These are phyloP conservation scores for Trichopria drosophilae DNA, from an alignment of 2,888 invertebrate species.

Conservation along the genomic window DNA sequence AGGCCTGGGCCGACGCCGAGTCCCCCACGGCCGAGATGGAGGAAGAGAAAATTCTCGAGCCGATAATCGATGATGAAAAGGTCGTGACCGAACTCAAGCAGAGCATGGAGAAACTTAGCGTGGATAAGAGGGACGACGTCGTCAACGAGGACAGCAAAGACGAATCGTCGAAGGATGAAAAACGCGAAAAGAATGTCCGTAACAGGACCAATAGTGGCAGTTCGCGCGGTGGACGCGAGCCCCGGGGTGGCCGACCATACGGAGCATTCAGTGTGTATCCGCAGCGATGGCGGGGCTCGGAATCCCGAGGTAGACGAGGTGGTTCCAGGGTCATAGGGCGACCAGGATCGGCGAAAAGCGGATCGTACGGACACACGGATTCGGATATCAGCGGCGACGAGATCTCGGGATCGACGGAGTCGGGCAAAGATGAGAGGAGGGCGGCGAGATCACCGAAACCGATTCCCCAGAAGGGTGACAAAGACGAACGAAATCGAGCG, in stretches of 20 bases:
- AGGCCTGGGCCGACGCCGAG: conserved; percentile 60
- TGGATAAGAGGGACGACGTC: conserved; percentile 58
- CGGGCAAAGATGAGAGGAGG: conserved; percentile 63
- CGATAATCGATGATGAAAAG: conserved; percentile 51
- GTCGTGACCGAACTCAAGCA: conserved; percentile 48
- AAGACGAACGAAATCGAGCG: conserved; percentile 64
- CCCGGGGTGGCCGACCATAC: conserved; percentile 45
- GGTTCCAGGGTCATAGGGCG: conserved; percentile 53
- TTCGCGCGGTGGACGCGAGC: conserved; percentile 55
- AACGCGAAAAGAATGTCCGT: conserved; percentile 52
- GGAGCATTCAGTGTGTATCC: conserved; percentile 53
- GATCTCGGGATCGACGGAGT: conserved; percentile 63
- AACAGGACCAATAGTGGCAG: conserved; percentile 61
- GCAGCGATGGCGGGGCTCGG: conserved; percentile 61
- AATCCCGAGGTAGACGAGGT: conserved; percentile 56
- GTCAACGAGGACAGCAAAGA: conserved; percentile 55
- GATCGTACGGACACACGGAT: conserved; percentile 67
- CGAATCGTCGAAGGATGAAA: conserved; percentile 54
- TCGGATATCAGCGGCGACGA: conserved; percentile 78
- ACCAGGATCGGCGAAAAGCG: conserved; percentile 55
- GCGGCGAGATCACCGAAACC: conserved; percentile 63
- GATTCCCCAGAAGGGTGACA: conserved; percentile 60
- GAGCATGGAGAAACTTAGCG: conserved; percentile 48
- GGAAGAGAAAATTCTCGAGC: conserved; percentile 58
- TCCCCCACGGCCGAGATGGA: conserved; percentile 56